phyloP scores from a whole-genome alignment of 2,888 invertebrate species.

The Erebia palarica region DNA sequence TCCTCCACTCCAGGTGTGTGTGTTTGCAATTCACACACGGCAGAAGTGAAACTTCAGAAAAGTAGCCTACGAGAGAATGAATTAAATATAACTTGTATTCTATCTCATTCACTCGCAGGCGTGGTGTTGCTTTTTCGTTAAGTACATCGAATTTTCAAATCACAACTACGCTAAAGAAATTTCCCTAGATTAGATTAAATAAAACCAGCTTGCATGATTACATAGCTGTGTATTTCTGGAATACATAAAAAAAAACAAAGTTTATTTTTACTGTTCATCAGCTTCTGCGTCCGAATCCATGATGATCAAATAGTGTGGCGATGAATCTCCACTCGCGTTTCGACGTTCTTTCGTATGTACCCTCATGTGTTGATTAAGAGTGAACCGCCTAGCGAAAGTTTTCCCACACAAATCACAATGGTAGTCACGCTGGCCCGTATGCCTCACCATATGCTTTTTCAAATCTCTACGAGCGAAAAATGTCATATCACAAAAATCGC shows the following conservation, averaged over 20 bases:
- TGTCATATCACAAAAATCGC: conserved; percentile 48
- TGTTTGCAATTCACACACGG: too few relatives aligned
- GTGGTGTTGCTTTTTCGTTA: too few relatives aligned
- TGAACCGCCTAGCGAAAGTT: conserved; percentile 42
- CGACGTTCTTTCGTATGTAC: conserved; percentile 41
- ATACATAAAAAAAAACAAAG: not conserved
- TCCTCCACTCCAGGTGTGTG: too few relatives aligned
- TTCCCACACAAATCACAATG: conserved; percentile 60
- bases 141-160: too few relatives aligned
- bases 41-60: too few relatives aligned
- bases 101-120: too few relatives aligned
- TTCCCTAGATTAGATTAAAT: not conserved
- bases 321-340: not conserved
- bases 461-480: conserved; percentile 58
- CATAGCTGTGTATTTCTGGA: not conserved
- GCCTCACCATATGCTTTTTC: conserved; percentile 59
- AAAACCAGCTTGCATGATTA: not conserved
- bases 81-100: too few relatives aligned
- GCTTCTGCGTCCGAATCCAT: conserved; percentile 30
- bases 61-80: too few relatives aligned
- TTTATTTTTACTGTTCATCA: not conserved
- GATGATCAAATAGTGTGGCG: conserved; percentile 28
- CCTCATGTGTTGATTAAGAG: conserved; percentile 45
- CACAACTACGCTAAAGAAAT: too few relatives aligned
- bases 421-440: conserved; percentile 55